Evolutionary conservation across 2,113 vertebrate species (phyloP).

Genomic region (Eidolon helvum): DNA sequence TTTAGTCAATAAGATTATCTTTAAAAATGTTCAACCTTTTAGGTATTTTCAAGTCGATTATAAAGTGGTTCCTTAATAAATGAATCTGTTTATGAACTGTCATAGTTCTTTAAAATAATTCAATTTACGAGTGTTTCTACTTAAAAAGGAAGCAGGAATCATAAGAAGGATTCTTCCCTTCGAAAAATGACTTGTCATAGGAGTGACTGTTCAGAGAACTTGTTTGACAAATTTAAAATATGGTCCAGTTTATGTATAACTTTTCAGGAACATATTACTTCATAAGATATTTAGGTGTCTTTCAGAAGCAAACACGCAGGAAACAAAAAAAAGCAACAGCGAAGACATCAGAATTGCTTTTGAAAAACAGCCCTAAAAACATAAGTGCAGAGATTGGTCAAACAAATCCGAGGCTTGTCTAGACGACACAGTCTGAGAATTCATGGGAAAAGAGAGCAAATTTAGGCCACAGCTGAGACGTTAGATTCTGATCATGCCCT

Average conservation of each 20-base stretch:
- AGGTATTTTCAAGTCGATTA: conserved; percentile 6
- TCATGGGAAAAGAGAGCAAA: neutral
- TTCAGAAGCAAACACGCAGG: neutral
- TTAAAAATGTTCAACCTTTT: neutral
- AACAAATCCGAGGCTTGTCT: neutral
- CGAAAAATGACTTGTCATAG: neutral
- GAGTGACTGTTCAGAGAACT: neutral
- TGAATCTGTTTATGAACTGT: neutral
- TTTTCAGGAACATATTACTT: conserved; percentile 15
- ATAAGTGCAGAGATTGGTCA: neutral
- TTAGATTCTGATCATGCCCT: neutral
- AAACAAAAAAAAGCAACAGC: neutral
- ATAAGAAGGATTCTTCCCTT: neutral
- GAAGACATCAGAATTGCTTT: neutral
- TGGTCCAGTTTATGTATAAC: neutral
- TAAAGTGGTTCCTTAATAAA: neutral
- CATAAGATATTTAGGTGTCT: neutral
- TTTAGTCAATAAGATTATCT: neutral
- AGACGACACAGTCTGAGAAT: neutral
- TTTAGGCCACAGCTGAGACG: neutral
- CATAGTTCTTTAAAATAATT: neutral
- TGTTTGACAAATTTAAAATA: neutral
- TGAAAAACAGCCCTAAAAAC: neutral
- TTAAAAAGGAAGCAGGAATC: conserved; percentile 1
- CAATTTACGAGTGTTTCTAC: neutral